phyloP scores from a whole-genome alignment of 1,140 invertebrate genomes.

The Akabosia matsudoensis region DNA sequence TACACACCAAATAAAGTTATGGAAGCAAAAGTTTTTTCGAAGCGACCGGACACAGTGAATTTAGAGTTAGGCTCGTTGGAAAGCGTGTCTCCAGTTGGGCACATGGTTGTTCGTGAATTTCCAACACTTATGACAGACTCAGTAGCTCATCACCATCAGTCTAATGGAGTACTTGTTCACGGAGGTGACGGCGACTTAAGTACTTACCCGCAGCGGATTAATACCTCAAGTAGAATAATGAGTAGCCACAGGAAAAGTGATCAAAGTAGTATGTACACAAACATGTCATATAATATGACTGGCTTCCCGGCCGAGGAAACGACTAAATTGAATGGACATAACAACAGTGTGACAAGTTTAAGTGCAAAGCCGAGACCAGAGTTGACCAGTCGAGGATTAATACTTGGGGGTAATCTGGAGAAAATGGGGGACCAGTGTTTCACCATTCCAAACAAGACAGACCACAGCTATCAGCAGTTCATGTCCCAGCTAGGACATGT shows the following conservation, averaged over 20 bases:
- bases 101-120: slow-evolving; percentile 14
- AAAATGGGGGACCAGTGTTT: background rate
- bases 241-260: background rate
- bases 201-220: background rate
- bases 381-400: background rate
- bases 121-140: background rate
- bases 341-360: background rate
- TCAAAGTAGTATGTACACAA: background rate
- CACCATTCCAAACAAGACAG: background rate
- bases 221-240: background rate
- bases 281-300: background rate
- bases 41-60: slow-evolving; percentile 7
- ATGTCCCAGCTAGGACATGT: slow-evolving; percentile 39
- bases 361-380: background rate
- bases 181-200: background rate
- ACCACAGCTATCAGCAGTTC: slow-evolving; percentile 35
- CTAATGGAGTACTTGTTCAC: background rate
- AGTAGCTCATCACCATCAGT: background rate
- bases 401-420: background rate
- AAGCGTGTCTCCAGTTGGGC: background rate
- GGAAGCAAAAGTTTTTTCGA: background rate
- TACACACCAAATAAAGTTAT: no score
- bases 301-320: background rate
- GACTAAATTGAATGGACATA: background rate
- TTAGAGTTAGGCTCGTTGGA: background rate